Conservation (phyloP, 1,140 invertebrate genomes). For the Drosophila seguyi region DNA sequence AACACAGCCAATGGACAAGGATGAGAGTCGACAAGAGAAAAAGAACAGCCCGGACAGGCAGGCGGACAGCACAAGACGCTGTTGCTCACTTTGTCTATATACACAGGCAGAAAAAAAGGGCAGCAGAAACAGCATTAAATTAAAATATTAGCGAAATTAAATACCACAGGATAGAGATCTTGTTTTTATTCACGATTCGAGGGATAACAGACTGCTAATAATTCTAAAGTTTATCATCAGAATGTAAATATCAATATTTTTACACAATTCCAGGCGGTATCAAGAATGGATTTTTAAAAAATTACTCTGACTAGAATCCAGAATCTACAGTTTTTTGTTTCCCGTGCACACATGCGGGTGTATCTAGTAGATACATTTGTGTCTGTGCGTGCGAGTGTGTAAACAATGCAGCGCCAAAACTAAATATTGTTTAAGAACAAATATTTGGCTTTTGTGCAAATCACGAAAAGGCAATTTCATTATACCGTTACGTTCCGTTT, state of each 20-base stretch:
- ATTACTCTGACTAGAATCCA: too few species aligned
- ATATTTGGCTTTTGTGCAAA: slow-evolving; percentile 78
- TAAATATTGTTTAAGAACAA: slow-evolving; percentile 84
- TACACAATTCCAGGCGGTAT: too few species aligned
- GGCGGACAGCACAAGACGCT: slow-evolving; percentile 41
- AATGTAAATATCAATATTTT: too few species aligned
- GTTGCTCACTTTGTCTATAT: slow-evolving; percentile 53
- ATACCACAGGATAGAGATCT: background rate
- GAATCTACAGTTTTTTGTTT: background rate
- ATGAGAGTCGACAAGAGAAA: slow-evolving; percentile 58
- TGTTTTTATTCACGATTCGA: background rate
- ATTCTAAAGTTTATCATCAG: too few species aligned
- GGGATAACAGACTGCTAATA: too few species aligned
- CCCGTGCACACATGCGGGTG: background rate
- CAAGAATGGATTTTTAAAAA: too few species aligned
- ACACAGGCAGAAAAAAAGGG: background rate
- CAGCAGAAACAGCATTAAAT: background rate
- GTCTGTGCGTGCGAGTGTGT: slow-evolving; percentile 54
- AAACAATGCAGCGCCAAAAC: slow-evolving; percentile 79
- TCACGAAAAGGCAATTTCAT: slow-evolving; percentile 53
- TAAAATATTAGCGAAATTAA: background rate
- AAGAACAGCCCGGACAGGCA: slow-evolving; percentile 42
- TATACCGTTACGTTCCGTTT: slow-evolving; percentile 31
- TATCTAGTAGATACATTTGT: slow-evolving; percentile 36
- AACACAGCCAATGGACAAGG: slow-evolving; percentile 64